A percentile compares a stretch with the other conserved stretches of the same genome.
Evolutionary conservation across 1,140 invertebrate species (phyloP).

Genomic region (Saccostrea glomerata): DNA sequence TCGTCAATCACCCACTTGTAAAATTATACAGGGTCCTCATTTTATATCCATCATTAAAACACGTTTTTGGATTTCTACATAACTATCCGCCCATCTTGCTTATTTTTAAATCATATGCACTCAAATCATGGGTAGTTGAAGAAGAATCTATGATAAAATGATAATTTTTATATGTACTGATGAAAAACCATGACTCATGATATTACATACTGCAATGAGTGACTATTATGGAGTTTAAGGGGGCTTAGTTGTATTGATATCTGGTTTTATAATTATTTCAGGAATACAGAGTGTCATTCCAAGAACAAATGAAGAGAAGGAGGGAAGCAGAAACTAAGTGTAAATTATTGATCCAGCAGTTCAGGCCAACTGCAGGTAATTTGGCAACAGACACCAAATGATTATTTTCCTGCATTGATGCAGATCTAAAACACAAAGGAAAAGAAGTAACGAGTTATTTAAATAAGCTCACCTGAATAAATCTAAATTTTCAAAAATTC

Average conservation of each 20-base stretch:
- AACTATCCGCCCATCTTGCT: not conserved
- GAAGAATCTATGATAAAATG: not conserved
- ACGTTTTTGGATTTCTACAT: not conserved
- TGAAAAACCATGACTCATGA: not conserved
- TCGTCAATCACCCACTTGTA: not conserved
- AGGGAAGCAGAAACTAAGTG: not conserved
- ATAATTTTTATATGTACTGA: not conserved
- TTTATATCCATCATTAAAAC: not conserved
- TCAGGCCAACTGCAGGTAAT: not conserved
- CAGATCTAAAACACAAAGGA: too few relatives aligned
- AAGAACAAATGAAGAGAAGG: not conserved
- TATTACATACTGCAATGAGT: too few relatives aligned
- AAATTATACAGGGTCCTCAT: not conserved
- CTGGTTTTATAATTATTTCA: not conserved
- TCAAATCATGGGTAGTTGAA: not conserved
- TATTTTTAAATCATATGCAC: not conserved
- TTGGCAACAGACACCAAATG: too few relatives aligned
- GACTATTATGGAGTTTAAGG: not conserved
- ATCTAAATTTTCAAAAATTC: too few relatives aligned
- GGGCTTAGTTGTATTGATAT: not conserved
- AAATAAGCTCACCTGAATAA: too few relatives aligned
- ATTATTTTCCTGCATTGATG: too few relatives aligned
- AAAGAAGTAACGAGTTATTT: too few relatives aligned
- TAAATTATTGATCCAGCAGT: not conserved
- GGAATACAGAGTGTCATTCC: conserved; percentile 2